Evolutionary conservation across 1,140 invertebrate species (phyloP).

Genomic region (Chymomyza costata): DNA sequence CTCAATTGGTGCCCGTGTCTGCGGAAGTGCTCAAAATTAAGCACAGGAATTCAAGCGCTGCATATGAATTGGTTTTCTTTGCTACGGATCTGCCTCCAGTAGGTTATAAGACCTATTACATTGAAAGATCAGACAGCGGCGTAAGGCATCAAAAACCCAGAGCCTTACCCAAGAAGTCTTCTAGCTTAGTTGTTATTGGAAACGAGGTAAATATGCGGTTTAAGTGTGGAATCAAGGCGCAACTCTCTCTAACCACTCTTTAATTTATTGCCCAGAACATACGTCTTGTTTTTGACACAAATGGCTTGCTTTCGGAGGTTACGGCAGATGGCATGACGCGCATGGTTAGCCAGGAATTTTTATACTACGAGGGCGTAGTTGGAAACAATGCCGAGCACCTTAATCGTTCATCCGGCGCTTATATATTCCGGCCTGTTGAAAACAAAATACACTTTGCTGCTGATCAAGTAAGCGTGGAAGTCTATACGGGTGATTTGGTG

Average conservation of each 20-base stretch:
- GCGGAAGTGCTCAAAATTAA: conserved; percentile 79
- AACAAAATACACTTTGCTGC: conserved; percentile 44
- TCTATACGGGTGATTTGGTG: conserved; percentile 81
- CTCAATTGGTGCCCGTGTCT: conserved; percentile 81
- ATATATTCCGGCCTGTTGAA: conserved; percentile 87
- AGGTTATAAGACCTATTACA: conserved; percentile 80
- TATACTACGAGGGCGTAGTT: conserved; percentile 83
- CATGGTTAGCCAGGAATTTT: conserved; percentile 81
- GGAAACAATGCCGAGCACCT: conserved; percentile 76
- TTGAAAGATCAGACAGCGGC: conserved; percentile 56
- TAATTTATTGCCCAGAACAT: too few species aligned
- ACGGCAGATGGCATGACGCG: conserved; percentile 74
- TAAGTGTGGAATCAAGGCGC: too few species aligned
- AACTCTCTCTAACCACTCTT: too few species aligned
- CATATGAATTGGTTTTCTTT: conserved; percentile 81
- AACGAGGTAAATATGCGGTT: conserved; percentile 42
- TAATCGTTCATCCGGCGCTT: conserved; percentile 86
- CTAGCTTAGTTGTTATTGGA: conserved; percentile 44
- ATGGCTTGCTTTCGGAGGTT: conserved; percentile 77
- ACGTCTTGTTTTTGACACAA: conserved; percentile 45
- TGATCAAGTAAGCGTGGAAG: conserved; percentile 74
- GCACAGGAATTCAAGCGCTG: conserved; percentile 79
- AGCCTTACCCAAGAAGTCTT: conserved; percentile 25
- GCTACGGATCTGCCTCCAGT: conserved; percentile 80
- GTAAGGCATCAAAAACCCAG: conserved; percentile 8